Evolutionary conservation across 2,113 vertebrate species (phyloP), one percentile per base, ranked within the genome.

Genomic region (Mugil cephalus): DNA sequence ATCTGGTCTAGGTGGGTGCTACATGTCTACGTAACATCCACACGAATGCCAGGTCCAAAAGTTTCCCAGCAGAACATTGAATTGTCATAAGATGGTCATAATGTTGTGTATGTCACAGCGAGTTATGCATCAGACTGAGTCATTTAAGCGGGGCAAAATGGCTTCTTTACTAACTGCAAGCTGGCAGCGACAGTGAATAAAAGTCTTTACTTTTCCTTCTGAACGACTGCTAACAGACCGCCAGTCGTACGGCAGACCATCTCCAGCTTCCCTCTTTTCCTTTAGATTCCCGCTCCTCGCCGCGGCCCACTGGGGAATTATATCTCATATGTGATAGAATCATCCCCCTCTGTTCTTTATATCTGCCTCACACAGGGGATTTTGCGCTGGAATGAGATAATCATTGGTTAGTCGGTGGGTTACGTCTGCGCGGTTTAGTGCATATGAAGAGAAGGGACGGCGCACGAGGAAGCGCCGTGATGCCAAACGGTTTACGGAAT

Each of bases 251-350:
- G 35, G 46, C 47, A 40, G 21, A 68, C 74, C 30, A 21, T 53
- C 55, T 35, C 46, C 19, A 7, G 47, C 84, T 65, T 36, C 70
- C 60, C 18, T 53, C 45, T 1, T 0, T 38, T 59, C 42, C 63
- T 59, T 61, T 56, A 59, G 80, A 55, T 70, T 54, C 46, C 24
- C 24, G 77, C 56, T 69, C 62, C 1, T 35, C 65, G 80, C 76
- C 38, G 80, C 39, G 14, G 72, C 75, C 64, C 81, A 79, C 80
- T 18, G 56, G 83, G 83, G 87, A 88, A 88, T 88, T 70, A 55
- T 85, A 78, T 87, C 79, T 89, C 59, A 67, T 85, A 82, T 76
- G 69, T 75, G 84, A 92, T 78, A 72, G 68, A 84, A 86, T 80
- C 85, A 55, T 82, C 56, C 62, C 76, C 54, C 55, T 60, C 47